Evolutionary conservation across 53 echinoderm and acorn worm species (phyloP).

Genomic region (Pentamera pediparva): DNA sequence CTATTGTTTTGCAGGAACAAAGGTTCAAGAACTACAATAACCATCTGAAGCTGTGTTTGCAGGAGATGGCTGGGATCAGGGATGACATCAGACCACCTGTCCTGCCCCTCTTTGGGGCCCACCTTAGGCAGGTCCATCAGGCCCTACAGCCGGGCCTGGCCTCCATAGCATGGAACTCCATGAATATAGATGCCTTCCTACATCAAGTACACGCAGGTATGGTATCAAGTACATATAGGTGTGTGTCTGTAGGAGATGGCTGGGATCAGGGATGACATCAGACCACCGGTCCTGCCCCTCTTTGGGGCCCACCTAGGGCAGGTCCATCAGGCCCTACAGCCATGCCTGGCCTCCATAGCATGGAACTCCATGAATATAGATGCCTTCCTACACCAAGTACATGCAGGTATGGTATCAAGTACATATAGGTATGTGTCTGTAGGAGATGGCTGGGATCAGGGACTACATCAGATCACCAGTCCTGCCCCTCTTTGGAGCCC

Average conservation of each 20-base stretch:
- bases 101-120: constrained; percentile 69
- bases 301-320: constrained; percentile 72
- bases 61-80: constrained; percentile 68
- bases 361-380: constrained; percentile 99
- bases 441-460: constrained; percentile 68
- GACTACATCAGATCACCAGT: constrained; percentile 67
- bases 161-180: constrained; percentile 94
- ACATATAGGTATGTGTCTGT: too few species aligned
- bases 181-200: constrained; percentile 99
- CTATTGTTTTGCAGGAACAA: constrained; percentile 56
- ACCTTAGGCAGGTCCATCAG: constrained; percentile 67
- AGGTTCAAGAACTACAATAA: constrained; percentile 96
- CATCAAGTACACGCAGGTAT: constrained; percentile 93
- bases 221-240: too few species aligned
- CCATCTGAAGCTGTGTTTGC: constrained; percentile 83
- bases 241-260: constrained; percentile 81
- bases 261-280: constrained; percentile 58
- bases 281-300: constrained; percentile 68
- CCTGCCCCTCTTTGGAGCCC: constrained; percentile 69
- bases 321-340: constrained; percentile 82
- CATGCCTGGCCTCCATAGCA: constrained; percentile 77
- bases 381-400: constrained; percentile 97
- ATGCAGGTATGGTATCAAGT: constrained; percentile 60
- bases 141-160: constrained; percentile 85
- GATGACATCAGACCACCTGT: constrained; percentile 69